A percentile compares a stretch with the other conserved stretches of the same genome.
Evolutionary conservation across 2,888 invertebrate genomes (phyloP).

Genomic region (Nemoura dubitans): DNA sequence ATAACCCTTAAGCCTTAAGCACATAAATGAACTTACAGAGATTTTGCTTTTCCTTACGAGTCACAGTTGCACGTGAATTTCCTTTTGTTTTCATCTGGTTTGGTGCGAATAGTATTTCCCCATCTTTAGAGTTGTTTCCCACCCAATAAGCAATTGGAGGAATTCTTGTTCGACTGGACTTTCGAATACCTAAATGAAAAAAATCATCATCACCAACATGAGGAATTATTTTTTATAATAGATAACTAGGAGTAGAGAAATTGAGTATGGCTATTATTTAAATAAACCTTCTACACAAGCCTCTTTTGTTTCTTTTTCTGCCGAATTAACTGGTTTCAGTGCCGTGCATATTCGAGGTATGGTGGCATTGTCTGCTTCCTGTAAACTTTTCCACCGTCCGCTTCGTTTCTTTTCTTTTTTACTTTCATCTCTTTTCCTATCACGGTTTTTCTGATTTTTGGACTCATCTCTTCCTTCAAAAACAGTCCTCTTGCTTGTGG

Average conservation of each 20-base stretch:
- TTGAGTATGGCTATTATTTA: background rate
- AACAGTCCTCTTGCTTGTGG: no score
- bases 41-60: background rate
- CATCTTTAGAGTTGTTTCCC: background rate
- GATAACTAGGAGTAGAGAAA: background rate
- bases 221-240: no score
- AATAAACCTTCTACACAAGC: background rate
- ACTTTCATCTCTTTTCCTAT: background rate
- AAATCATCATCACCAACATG: no score
- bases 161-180: background rate
- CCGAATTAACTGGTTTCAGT: background rate
- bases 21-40: background rate
- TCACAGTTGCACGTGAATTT: background rate
- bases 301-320: background rate
- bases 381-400: background rate
- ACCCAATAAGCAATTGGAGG: background rate
- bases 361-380: background rate
- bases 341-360: background rate
- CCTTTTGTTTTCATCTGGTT: background rate
- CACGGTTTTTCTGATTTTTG: background rate
- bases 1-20: no score
- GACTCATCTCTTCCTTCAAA: background rate
- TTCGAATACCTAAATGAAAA: conserved; percentile 1
- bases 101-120: background rate
- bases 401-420: background rate